Evolutionary conservation across 2,888 invertebrate species (phyloP).

Genomic region (Frankliniella fusca): DNA sequence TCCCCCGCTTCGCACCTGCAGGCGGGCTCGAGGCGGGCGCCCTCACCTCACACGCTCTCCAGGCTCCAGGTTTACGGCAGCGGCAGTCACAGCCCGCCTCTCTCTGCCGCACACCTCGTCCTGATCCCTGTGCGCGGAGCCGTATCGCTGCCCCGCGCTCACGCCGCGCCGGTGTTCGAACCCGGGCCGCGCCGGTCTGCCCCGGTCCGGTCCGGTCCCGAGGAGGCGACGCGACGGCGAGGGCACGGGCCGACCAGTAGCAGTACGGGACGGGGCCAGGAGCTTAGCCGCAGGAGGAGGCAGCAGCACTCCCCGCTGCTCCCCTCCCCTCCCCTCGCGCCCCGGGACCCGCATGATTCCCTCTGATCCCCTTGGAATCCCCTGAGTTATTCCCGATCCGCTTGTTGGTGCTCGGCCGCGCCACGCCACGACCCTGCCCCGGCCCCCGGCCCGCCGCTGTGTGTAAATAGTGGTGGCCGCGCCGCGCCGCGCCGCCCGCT

Average conservation of each 20-base stretch:
- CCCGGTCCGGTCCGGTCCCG: background rate
- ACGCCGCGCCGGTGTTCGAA: background rate
- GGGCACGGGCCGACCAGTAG: no score
- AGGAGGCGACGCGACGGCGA: no score
- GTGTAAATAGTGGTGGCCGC: conserved; percentile 11
- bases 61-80: background rate
- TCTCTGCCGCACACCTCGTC: background rate
- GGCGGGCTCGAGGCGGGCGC: no score
- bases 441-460: background rate
- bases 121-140: background rate
- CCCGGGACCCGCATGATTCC: no score
- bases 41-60: no score
- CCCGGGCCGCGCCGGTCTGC: background rate
- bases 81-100: background rate
- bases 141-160: no score
- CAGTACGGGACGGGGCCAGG: no score
- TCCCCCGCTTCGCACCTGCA: no score
- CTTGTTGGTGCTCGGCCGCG: no score
- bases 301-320: background rate
- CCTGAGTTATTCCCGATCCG: background rate
- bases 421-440: no score
- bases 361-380: background rate
- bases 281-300: no score
- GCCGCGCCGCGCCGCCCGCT: background rate
- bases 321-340: no score